Evolutionary conservation across 2,113 vertebrate genomes (phyloP).

Genomic region (Nematolebias whitei): DNA sequence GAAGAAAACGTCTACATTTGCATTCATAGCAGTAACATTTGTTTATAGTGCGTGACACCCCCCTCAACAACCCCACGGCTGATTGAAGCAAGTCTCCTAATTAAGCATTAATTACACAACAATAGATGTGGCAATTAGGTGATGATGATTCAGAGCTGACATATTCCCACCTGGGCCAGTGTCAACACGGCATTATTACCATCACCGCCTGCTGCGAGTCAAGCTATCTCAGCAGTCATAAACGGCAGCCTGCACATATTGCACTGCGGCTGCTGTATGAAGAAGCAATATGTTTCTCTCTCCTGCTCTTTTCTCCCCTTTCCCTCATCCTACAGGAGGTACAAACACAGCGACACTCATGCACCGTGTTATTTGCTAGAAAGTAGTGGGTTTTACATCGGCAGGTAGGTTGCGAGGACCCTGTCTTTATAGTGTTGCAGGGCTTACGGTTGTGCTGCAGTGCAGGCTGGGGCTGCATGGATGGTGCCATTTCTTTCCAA

Average conservation of each 20-base stretch:
- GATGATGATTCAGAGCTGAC: slow-evolving; percentile 54
- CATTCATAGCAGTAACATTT: slow-evolving; percentile 72
- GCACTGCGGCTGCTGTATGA: slow-evolving; percentile 43
- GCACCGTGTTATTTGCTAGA: slow-evolving; percentile 56
- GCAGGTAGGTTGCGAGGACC: slow-evolving; percentile 17
- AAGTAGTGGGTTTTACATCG: slow-evolving; percentile 55
- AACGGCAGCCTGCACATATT: slow-evolving; percentile 60
- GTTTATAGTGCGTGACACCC: slow-evolving; percentile 51
- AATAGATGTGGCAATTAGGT: slow-evolving; percentile 71
- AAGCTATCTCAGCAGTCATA: slow-evolving; percentile 64
- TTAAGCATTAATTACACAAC: slow-evolving; percentile 79
- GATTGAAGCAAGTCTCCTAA: slow-evolving; percentile 69
- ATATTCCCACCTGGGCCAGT: slow-evolving; percentile 78
- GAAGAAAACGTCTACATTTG: slow-evolving; percentile 47
- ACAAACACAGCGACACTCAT: slow-evolving; percentile 27
- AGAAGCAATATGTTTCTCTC: slow-evolving; percentile 50
- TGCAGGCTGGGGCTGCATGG: slow-evolving; percentile 22
- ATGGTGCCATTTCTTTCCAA: slow-evolving; percentile 28
- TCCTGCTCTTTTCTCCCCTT: background rate
- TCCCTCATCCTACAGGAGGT: slow-evolving; percentile 29
- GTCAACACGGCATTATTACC: slow-evolving; percentile 73
- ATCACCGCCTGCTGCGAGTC: slow-evolving; percentile 66
- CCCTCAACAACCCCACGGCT: slow-evolving; percentile 48
- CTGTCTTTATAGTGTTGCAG: slow-evolving; percentile 50
- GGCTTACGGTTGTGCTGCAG: slow-evolving; percentile 58